A percentile compares a stretch with the other conserved stretches of the same genome.
Evolutionary conservation across 2,888 invertebrate genomes (phyloP).

Genomic region (Eristalis intricaria): DNA sequence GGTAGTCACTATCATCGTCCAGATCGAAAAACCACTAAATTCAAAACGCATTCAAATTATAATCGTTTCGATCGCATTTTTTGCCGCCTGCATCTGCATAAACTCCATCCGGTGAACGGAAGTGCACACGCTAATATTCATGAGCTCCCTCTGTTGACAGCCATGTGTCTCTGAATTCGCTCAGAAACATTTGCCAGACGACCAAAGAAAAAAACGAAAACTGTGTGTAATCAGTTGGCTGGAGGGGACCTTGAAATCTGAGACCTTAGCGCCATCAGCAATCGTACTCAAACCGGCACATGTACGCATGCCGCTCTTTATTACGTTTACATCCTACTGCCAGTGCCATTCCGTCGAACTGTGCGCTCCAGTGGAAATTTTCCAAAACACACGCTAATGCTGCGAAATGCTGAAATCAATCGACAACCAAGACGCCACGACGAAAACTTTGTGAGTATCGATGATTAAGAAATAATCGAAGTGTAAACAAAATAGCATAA

Average conservation of each 20-base stretch:
- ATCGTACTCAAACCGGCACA: not conserved
- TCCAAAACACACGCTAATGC: conserved; percentile 56
- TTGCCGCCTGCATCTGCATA: not conserved
- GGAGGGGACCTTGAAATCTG: not conserved
- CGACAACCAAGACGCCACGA: conserved; percentile 32
- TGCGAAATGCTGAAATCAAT: conserved; percentile 3
- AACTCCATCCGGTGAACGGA: not conserved
- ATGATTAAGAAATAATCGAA: conserved; percentile 36
- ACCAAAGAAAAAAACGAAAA: not conserved
- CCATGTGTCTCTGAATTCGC: not conserved
- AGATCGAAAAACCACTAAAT: too few species aligned
- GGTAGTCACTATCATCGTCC: too few species aligned
- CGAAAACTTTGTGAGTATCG: conserved; percentile 44
- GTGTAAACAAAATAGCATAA: conserved; percentile 38
- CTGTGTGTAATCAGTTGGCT: not conserved
- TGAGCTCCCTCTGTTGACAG: not conserved
- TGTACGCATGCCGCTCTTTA: not conserved
- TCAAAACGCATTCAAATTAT: too few species aligned
- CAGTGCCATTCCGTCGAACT: not conserved
- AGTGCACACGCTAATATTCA: not conserved
- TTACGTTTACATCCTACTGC: not conserved
- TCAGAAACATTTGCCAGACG: not conserved
- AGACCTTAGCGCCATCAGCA: not conserved
- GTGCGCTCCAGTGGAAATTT: conserved; percentile 62
- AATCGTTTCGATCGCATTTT: too few species aligned